These are phyloP conservation scores for Dermatemys mawii DNA, from an alignment of 2,113 vertebrate genomes.

Conservation along the genomic window DNA sequence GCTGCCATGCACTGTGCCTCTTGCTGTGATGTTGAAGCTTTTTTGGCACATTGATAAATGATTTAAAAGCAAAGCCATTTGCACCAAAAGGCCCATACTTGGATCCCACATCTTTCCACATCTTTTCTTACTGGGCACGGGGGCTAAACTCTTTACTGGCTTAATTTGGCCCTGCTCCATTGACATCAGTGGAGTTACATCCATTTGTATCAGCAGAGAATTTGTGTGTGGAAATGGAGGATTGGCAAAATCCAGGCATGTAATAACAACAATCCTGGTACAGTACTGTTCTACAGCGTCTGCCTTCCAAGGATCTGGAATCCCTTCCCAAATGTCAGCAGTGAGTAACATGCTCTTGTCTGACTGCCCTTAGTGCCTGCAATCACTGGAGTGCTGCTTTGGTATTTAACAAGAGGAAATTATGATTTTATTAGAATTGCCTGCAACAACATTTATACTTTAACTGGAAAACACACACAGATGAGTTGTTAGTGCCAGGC, in stretches of 20 bases:
- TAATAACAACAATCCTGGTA: neutral
- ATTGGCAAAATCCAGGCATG: neutral
- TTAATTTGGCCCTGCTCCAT: neutral
- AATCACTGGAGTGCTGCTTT: neutral
- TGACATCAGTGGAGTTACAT: neutral
- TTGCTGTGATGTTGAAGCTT: fast-evolving
- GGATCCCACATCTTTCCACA: neutral
- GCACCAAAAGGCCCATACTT: neutral
- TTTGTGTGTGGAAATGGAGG: neutral
- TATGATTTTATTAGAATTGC: neutral
- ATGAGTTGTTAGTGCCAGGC: neutral
- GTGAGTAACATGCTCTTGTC: neutral
- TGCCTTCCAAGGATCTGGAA: neutral
- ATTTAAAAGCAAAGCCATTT: neutral
- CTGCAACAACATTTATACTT: neutral
- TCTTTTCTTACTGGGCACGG: neutral
- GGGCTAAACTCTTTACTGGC: neutral
- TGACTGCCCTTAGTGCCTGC: neutral
- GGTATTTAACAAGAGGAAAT: neutral
- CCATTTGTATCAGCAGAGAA: neutral
- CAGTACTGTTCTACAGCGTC: neutral
- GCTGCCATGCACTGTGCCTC: neutral
- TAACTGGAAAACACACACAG: neutral
- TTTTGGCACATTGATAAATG: neutral
- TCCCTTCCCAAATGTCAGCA: neutral